Conservation (phyloP, 1,140 invertebrate genomes). For the Ceratina australensis region DNA sequence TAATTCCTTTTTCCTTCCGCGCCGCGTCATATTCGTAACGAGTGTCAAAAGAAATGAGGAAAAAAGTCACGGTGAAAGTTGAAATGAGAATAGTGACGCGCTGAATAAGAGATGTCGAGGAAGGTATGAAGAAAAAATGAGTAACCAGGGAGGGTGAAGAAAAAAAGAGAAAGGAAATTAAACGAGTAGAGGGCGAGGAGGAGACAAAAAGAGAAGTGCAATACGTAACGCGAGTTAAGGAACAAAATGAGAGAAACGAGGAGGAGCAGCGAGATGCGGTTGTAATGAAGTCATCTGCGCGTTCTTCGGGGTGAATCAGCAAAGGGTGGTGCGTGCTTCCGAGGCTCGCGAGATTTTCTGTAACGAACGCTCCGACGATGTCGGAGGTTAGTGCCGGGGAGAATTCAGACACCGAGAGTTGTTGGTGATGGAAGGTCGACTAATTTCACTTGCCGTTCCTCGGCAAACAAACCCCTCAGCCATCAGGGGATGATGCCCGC, state of each 20-base stretch:
- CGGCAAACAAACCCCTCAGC: constrained; percentile 65
- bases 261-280: constrained; percentile 24
- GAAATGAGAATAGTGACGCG: background rate
- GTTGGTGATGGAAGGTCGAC: constrained; percentile 57
- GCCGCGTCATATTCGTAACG: background rate
- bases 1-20: background rate
- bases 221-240: background rate
- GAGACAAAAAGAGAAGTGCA: background rate
- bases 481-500: constrained; percentile 1
- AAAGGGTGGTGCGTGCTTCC: constrained; percentile 54
- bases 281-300: constrained; percentile 75
- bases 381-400: background rate
- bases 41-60: background rate
- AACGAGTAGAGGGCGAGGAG: background rate
- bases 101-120: background rate
- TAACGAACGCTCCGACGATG: background rate
- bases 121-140: background rate
- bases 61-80: background rate
- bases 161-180: background rate
- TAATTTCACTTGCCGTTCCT: constrained; percentile 73
- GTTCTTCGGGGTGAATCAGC: constrained; percentile 67
- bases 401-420: constrained; percentile 13
- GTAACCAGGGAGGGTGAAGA: no score
- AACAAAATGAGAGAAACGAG: background rate
- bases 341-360: constrained; percentile 27